A percentile compares a stretch with the other conserved stretches of the same genome.
These are phyloP conservation scores for Sinopyrophorus schimmeli DNA, from an alignment of 2,888 invertebrate species.

Conservation along the genomic window DNA sequence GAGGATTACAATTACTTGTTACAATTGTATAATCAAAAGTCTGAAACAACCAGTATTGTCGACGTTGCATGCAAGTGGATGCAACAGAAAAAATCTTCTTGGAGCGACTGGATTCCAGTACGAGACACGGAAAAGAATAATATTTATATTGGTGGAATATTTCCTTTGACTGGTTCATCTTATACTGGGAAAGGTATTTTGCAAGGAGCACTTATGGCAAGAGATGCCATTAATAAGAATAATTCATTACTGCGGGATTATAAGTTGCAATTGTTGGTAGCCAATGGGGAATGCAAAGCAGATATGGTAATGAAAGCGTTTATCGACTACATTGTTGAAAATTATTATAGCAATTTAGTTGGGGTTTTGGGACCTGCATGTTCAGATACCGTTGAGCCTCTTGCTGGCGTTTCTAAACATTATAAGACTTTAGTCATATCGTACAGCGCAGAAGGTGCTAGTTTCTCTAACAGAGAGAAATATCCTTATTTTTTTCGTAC, in stretches of 20 bases:
- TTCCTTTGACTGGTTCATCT: slow-evolving; percentile 65
- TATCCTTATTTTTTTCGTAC: slow-evolving; percentile 82
- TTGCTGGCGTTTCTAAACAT: slow-evolving; percentile 75
- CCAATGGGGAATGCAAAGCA: slow-evolving; percentile 70
- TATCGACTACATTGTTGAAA: slow-evolving; percentile 67
- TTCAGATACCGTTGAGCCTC: slow-evolving; percentile 78
- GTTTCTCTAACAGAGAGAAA: slow-evolving; percentile 67
- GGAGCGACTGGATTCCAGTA: slow-evolving; percentile 57
- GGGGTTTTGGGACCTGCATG: slow-evolving; percentile 81
- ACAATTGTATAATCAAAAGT: slow-evolving; percentile 45
- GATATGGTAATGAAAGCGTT: slow-evolving; percentile 76
- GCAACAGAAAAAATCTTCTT: slow-evolving; percentile 53
- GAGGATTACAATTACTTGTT: slow-evolving; percentile 60
- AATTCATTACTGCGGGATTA: slow-evolving; percentile 63
- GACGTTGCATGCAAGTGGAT: slow-evolving; percentile 73
- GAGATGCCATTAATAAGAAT: slow-evolving; percentile 65
- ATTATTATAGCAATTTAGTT: slow-evolving; percentile 61
- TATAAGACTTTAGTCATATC: slow-evolving; percentile 74
- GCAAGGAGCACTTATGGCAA: slow-evolving; percentile 66
- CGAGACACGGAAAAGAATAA: slow-evolving; percentile 51
- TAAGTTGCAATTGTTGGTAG: slow-evolving; percentile 59
- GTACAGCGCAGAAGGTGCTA: slow-evolving; percentile 77
- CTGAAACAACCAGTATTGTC: slow-evolving; percentile 39
- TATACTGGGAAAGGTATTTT: slow-evolving; percentile 65
- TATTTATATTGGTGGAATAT: slow-evolving; percentile 69